Conservation (phyloP, 1,140 invertebrate species). For the Portunus trituberculatus region DNA sequence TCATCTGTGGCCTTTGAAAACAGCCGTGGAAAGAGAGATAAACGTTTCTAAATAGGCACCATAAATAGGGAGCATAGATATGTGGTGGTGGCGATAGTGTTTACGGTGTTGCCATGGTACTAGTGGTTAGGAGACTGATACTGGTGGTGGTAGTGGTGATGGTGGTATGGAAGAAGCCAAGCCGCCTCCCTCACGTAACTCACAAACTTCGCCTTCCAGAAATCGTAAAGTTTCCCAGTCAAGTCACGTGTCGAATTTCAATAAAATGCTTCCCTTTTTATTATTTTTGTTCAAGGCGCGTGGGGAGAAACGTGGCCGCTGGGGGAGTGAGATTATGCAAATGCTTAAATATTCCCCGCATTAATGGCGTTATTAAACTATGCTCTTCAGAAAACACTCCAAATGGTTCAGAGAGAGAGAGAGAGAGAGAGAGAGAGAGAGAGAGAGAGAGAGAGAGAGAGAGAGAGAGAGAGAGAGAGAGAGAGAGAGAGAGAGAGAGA, state of each 20-base stretch:
- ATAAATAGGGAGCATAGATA: too few species aligned
- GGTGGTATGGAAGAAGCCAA: not conserved
- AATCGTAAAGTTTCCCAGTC: slow-evolving; percentile 45
- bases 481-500: not conserved
- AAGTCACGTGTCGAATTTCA: slow-evolving; percentile 32
- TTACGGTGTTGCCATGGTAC: not conserved
- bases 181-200: slow-evolving; percentile 19
- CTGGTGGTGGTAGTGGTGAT: not conserved
- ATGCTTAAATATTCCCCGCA: slow-evolving; percentile 4
- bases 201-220: slow-evolving; percentile 47
- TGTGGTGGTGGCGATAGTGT: not conserved
- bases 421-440: not conserved
- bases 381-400: slow-evolving; percentile 4
- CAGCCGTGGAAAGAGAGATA: too few species aligned
- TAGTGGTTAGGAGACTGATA: not conserved
- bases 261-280: slow-evolving; percentile 4
- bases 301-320: not conserved
- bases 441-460: too few species aligned
- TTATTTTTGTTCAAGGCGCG: not conserved
- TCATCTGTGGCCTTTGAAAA: too few species aligned
- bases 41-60: too few species aligned
- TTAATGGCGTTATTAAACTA: slow-evolving; percentile 5
- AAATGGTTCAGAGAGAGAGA: not conserved
- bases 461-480: not conserved
- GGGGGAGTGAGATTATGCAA: not conserved